Conservation (phyloP, 1,140 invertebrate species). For the Penaeus indicus region DNA sequence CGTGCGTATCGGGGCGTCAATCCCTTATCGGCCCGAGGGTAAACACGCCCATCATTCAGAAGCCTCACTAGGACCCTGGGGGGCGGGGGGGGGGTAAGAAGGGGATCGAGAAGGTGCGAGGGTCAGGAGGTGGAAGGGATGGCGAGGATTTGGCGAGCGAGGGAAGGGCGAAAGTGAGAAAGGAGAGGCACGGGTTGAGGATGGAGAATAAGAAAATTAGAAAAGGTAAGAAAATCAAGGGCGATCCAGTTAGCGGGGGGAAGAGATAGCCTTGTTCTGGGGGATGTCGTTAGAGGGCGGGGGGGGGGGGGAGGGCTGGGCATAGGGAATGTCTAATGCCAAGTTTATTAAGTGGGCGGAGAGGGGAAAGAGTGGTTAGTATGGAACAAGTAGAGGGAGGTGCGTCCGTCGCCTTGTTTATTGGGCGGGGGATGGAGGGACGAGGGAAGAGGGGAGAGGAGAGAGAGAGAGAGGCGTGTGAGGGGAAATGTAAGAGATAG, state of each 20-base stretch:
- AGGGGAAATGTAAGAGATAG: conserved; percentile 13
- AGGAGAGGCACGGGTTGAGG: neutral
- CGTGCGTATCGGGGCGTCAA: conserved; percentile 58
- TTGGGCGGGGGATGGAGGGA: conserved; percentile 33
- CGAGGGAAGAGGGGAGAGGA: neutral
- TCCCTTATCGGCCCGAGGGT: conserved; percentile 58
- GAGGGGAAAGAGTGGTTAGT: neutral
- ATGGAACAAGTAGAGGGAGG: conserved; percentile 4
- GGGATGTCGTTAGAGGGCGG: neutral
- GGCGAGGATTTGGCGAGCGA: neutral
- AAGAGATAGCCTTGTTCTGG: too few relatives aligned
- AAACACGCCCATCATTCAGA: conserved; percentile 62
- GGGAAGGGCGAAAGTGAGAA: neutral
- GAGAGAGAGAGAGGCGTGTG: neutral
- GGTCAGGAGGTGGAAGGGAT: neutral
- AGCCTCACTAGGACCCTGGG: conserved; percentile 21
- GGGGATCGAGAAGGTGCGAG: neutral
- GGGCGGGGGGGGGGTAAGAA: neutral
- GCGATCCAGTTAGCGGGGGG: too few relatives aligned
- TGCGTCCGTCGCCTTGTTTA: conserved; percentile 32
- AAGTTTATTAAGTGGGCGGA: conserved; percentile 34
- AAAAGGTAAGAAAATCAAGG: too few relatives aligned
- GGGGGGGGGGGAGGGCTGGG: neutral
- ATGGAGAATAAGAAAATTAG: too few relatives aligned
- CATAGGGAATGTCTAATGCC: neutral